These are phyloP conservation scores for Cepaea nemoralis DNA, from an alignment of 1,140 invertebrate species.

Conservation along the genomic window DNA sequence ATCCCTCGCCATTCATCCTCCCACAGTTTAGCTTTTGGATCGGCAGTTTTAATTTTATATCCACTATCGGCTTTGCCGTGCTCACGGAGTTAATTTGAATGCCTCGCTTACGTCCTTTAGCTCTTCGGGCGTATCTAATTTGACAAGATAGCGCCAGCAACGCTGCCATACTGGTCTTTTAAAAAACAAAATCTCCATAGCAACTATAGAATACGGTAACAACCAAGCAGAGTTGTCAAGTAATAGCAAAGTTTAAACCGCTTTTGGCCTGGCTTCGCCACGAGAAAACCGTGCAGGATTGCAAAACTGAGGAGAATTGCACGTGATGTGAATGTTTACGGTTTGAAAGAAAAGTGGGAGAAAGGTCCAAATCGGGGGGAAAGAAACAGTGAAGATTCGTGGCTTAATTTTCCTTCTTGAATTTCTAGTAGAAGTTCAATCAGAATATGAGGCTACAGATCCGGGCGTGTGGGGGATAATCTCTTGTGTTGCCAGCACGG, in stretches of 20 bases:
- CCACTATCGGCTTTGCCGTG: slow-evolving; percentile 8
- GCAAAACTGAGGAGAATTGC: not conserved
- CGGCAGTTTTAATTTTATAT: not conserved
- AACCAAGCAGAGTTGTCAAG: not conserved
- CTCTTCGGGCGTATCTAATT: slow-evolving; percentile 12
- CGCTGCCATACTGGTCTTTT: slow-evolving; percentile 4
- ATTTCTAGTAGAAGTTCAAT: not conserved
- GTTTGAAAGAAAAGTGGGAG: not conserved
- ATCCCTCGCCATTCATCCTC: not conserved
- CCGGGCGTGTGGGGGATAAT: not conserved
- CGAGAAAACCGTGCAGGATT: not conserved
- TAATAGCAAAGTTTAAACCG: slow-evolving; percentile 18
- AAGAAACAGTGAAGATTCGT: not conserved
- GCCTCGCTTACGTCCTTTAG: not conserved
- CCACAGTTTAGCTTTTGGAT: not conserved
- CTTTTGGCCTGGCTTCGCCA: not conserved
- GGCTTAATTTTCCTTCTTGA: slow-evolving; percentile 2
- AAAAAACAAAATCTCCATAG: slow-evolving; percentile 16
- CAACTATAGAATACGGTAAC: slow-evolving; percentile 10
- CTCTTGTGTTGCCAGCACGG: not conserved
- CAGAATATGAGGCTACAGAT: not conserved
- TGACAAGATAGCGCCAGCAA: not conserved
- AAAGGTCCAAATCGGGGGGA: not conserved
- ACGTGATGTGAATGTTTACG: slow-evolving; percentile 9
- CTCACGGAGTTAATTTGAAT: not conserved